phyloP scores from a whole-genome alignment of 2,888 invertebrate species.

The Clanis bilineata region DNA sequence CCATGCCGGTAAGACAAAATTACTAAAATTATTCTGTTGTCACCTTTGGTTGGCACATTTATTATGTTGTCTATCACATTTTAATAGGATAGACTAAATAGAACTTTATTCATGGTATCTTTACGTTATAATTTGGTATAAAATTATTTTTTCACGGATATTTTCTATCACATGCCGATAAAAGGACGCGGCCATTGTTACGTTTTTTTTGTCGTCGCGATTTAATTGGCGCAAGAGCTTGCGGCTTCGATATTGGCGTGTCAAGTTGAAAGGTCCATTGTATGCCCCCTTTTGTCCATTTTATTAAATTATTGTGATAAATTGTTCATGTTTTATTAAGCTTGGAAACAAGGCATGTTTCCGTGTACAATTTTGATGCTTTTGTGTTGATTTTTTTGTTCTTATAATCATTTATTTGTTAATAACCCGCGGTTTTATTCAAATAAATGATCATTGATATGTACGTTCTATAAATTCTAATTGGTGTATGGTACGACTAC shows the following conservation, averaged over 20 bases:
- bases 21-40: neutral
- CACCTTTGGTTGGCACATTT: neutral
- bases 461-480: too few relatives aligned
- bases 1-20: neutral
- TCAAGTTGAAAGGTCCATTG: constrained; percentile 16
- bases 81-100: too few relatives aligned
- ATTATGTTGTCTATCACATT: too few relatives aligned
- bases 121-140: too few relatives aligned
- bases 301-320: constrained; percentile 17
- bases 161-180: constrained; percentile 23
- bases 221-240: constrained; percentile 23
- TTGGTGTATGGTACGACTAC: too few relatives aligned
- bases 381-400: too few relatives aligned
- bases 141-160: constrained; percentile 17
- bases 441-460: too few relatives aligned
- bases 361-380: neutral
- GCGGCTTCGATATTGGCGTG: constrained; percentile 15
- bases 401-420: too few relatives aligned
- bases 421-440: too few relatives aligned
- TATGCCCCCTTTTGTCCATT: constrained; percentile 8
- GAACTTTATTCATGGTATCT: too few relatives aligned
- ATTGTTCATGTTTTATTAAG: neutral
- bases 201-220: constrained; percentile 21
- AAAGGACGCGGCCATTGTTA: constrained; percentile 19
- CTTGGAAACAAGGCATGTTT: neutral